Conservation (phyloP, 2,113 vertebrate genomes). For the Prochilodus magdalenae region DNA sequence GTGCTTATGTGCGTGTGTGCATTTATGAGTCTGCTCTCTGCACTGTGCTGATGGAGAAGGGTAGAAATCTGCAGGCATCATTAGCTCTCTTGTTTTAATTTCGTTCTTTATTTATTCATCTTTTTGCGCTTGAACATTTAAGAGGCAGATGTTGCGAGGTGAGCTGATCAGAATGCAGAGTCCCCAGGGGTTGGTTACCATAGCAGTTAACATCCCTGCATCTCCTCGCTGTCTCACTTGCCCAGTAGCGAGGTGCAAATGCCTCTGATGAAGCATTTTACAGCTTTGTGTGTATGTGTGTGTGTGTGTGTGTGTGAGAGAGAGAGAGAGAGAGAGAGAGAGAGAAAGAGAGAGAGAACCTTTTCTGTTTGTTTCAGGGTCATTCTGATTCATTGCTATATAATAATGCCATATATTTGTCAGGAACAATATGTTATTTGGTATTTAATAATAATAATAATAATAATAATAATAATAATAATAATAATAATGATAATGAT, state of each 20-base stretch:
- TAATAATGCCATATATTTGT: too few species aligned
- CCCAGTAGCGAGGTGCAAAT: slow-evolving; percentile 76
- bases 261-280: slow-evolving; percentile 62
- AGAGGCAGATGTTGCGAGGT: slow-evolving; percentile 80
- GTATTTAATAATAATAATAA: too few species aligned
- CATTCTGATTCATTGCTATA: background rate
- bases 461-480: too few species aligned
- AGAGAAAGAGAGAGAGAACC: too few species aligned
- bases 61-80: slow-evolving; percentile 82
- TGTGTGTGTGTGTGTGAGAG: slow-evolving; percentile 22
- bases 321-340: slow-evolving; percentile 20
- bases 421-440: too few species aligned
- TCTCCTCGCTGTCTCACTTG: slow-evolving; percentile 81
- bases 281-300: slow-evolving; percentile 23
- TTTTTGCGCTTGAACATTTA: slow-evolving; percentile 60
- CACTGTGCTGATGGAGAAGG: slow-evolving; percentile 84
- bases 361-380: slow-evolving; percentile 19
- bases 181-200: slow-evolving; percentile 92
- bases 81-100: slow-evolving; percentile 83
- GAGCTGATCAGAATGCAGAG: slow-evolving; percentile 92
- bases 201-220: slow-evolving; percentile 89
- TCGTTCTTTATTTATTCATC: slow-evolving; percentile 56
- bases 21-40: slow-evolving; percentile 69
- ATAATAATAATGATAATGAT: background rate
- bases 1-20: background rate